phyloP scores from a whole-genome alignment of 2,113 vertebrate genomes.

The Noturus placidus region DNA sequence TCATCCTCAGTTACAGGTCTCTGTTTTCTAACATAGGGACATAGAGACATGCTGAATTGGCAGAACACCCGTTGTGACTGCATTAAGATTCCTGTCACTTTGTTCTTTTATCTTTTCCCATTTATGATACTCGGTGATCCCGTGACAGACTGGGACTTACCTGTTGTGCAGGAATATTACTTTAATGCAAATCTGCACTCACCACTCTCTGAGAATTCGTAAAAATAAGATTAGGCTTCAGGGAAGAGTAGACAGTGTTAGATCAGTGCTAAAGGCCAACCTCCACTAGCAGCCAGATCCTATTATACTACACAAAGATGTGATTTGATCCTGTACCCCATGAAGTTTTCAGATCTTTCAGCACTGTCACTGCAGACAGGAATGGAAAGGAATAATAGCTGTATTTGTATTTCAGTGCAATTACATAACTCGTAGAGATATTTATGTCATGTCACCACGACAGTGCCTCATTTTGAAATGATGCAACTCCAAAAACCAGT shows the following conservation, averaged over 20 bases:
- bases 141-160: conserved; percentile 32
- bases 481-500: not conserved
- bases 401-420: conserved; percentile 7
- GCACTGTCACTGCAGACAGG: not conserved
- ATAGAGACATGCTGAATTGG: conserved; percentile 35
- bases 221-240: conserved; percentile 9
- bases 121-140: conserved; percentile 33
- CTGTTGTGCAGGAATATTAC: conserved; percentile 21
- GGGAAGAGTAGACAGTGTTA: not conserved
- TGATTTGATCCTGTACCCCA: conserved; percentile 19
- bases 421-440: not conserved
- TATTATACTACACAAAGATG: conserved; percentile 31
- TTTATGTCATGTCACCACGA: not conserved
- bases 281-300: conserved; percentile 29
- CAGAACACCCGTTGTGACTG: conserved; percentile 36
- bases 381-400: conserved; percentile 11
- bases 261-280: conserved; percentile 29
- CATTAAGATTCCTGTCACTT: conserved; percentile 47
- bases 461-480: not conserved
- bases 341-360: conserved; percentile 14
- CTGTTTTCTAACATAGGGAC: conserved; percentile 47
- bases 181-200: not conserved
- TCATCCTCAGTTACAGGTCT: conserved; percentile 34
- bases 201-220: not conserved
- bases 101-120: conserved; percentile 24